Evolutionary conservation across 2,113 vertebrate species (phyloP).

Genomic region (Gulo gulo): DNA sequence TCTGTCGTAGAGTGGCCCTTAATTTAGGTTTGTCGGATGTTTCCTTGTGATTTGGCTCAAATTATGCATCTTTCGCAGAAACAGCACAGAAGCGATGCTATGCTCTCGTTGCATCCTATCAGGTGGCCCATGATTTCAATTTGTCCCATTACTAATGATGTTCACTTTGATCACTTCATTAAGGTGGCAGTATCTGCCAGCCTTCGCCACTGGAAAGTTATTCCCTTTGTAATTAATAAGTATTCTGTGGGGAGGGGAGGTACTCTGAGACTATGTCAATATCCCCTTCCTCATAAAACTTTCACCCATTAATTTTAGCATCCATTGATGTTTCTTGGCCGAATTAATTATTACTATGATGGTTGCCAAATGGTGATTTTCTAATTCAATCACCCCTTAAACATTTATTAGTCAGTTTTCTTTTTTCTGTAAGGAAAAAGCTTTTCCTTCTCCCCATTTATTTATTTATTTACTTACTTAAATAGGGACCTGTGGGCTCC

Average conservation of each 20-base stretch:
- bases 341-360: conserved; percentile 68
- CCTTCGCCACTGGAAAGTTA: conserved; percentile 50
- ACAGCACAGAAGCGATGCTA: not conserved
- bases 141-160: conserved; percentile 65
- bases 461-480: conserved; percentile 2
- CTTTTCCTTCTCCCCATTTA: conserved; percentile 5
- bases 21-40: conserved; percentile 5
- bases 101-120: conserved; percentile 38
- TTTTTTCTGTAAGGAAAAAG: conserved; percentile 38
- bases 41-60: conserved; percentile 40
- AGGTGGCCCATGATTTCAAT: conserved; percentile 64
- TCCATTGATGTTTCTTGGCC: conserved; percentile 66
- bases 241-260: conserved; percentile 29
- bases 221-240: conserved; percentile 67
- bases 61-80: not conserved
- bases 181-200: conserved; percentile 56
- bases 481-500: not conserved
- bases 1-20: not conserved
- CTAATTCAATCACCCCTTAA: conserved; percentile 50
- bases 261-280: conserved; percentile 48
- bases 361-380: conserved; percentile 62
- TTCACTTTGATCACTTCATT: conserved; percentile 71
- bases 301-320: conserved; percentile 58
- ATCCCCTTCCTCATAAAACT: conserved; percentile 63
- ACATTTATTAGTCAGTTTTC: conserved; percentile 38